Conservation (phyloP, 2,888 invertebrate species). For the Brenthis hecate region DNA sequence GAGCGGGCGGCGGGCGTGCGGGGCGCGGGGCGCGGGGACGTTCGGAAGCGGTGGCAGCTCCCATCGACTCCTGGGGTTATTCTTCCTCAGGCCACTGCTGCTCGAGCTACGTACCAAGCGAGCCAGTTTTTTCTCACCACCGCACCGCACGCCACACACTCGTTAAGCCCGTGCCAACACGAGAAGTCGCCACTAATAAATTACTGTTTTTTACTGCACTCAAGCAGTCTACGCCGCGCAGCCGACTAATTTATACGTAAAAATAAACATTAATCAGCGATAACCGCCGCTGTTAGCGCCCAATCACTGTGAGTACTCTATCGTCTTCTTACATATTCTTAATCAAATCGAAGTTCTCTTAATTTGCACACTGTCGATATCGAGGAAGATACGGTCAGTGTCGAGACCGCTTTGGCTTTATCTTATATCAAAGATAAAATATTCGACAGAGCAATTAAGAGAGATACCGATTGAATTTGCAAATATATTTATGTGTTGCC, state of each 20-base stretch:
- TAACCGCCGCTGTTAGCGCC: constrained; percentile 75
- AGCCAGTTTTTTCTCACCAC: constrained; percentile 85
- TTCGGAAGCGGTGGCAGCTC: constrained; percentile 83
- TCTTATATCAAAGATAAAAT: constrained; percentile 28
- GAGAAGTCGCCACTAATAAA: constrained; percentile 85
- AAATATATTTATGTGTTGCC: constrained; percentile 32
- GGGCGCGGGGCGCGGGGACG: constrained; percentile 73
- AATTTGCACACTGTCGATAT: constrained; percentile 44
- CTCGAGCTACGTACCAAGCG: constrained; percentile 79
- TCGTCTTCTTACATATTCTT: constrained; percentile 60
- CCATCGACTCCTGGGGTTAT: constrained; percentile 83
- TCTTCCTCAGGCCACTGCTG: constrained; percentile 83
- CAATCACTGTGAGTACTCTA: constrained; percentile 77
- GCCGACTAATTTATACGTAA: constrained; percentile 78
- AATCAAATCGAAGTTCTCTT: constrained; percentile 63
- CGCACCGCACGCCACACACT: constrained; percentile 83
- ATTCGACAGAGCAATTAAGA: constrained; percentile 42
- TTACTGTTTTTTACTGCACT: constrained; percentile 81
- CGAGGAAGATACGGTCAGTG: constrained; percentile 25
- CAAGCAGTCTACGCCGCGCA: constrained; percentile 81
- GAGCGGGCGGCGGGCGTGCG: constrained; percentile 58
- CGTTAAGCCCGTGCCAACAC: constrained; percentile 84
- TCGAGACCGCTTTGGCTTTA: constrained; percentile 21
- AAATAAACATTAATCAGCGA: constrained; percentile 79
- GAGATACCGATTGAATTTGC: constrained; percentile 45